These are phyloP conservation scores for Archilochus colubris DNA, from an alignment of 2,113 vertebrate species.

Conservation along the genomic window DNA sequence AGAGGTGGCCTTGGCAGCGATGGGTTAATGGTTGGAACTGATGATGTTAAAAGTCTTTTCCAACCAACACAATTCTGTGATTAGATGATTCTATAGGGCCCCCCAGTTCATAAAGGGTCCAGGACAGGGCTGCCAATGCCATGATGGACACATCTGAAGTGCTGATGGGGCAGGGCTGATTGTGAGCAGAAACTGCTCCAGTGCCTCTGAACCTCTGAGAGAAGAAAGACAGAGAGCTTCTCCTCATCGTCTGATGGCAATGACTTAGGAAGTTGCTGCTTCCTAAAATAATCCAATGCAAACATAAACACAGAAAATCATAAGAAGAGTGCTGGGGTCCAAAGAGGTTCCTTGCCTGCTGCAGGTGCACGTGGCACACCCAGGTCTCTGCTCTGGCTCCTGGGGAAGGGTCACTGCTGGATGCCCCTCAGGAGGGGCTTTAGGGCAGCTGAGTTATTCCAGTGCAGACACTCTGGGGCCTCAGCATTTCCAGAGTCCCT, in stretches of 20 bases:
- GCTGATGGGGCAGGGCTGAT: fast-evolving
- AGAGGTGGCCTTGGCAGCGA: no score
- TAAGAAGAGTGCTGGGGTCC: fast-evolving
- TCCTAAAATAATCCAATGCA: background rate
- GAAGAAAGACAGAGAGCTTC: background rate
- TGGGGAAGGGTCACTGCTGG: fast-evolving
- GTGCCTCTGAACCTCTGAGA: background rate
- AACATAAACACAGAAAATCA: background rate
- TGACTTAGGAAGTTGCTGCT: background rate
- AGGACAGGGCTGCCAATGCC: no score
- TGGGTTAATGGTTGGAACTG: no score
- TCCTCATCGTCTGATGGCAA: background rate
- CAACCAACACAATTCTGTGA: background rate
- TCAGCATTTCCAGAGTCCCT: background rate
- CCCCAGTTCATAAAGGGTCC: fast-evolving
- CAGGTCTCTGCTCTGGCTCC: fast-evolving
- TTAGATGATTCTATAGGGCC: no score
- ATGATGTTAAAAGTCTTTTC: background rate
- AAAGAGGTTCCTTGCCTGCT: background rate
- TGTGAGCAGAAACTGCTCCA: background rate
- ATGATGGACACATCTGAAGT: fast-evolving
- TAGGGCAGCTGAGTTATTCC: background rate
- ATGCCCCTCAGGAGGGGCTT: fast-evolving
- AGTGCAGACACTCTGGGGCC: fast-evolving
- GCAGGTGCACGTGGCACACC: fast-evolving